Conservation (phyloP, 1,140 invertebrate species). For the Manduca sexta region DNA sequence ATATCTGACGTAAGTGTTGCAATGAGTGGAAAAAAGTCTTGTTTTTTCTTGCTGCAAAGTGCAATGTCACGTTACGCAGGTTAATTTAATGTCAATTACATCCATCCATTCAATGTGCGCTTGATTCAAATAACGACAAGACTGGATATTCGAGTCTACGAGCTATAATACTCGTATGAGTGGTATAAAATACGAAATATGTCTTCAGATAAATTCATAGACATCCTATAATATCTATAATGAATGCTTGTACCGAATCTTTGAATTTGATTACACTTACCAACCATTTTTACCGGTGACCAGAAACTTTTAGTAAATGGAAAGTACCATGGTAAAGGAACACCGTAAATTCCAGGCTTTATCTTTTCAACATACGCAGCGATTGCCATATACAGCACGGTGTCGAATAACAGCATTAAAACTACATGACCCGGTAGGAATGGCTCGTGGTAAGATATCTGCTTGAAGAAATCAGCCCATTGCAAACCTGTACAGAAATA, state of each 20-base stretch:
- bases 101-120: too few relatives aligned
- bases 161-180: too few relatives aligned
- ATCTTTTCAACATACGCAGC: constrained; percentile 84
- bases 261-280: constrained; percentile 19
- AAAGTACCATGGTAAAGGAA: constrained; percentile 84
- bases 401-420: constrained; percentile 79
- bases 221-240: not conserved
- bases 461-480: constrained; percentile 81
- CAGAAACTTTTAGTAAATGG: constrained; percentile 77
- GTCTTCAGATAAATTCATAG: too few relatives aligned
- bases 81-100: too few relatives aligned
- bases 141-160: too few relatives aligned
- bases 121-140: too few relatives aligned
- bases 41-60: too few relatives aligned
- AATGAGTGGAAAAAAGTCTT: too few relatives aligned
- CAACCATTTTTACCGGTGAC: constrained; percentile 44
- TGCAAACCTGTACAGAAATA: constrained; percentile 77
- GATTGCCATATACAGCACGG: constrained; percentile 78
- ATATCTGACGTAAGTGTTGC: too few relatives aligned
- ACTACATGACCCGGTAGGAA: constrained; percentile 79
- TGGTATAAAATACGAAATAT: too few relatives aligned
- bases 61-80: too few relatives aligned
- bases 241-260: not conserved
- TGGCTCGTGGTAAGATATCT: constrained; percentile 81
- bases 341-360: constrained; percentile 80